Percentiles rank a stretch among this genome's conserved stretches.
Conservation (phyloP, 2,113 vertebrate species). For the Caranx ignobilis region DNA sequence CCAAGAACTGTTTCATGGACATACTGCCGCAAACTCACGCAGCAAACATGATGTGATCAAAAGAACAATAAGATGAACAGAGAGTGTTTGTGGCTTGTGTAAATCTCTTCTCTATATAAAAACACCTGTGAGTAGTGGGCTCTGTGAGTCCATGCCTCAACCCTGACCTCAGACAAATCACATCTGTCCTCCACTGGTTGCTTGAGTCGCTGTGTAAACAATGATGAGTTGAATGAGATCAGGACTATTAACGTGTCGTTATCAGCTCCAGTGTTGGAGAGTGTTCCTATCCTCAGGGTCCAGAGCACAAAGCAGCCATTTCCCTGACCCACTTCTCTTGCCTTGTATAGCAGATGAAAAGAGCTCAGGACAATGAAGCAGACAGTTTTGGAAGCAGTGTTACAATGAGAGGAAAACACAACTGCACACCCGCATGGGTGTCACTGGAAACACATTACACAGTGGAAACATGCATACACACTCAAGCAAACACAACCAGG, state of each 20-base stretch:
- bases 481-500: not conserved
- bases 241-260: conserved; percentile 18
- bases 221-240: conserved; percentile 34
- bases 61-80: conserved; percentile 34
- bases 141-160: conserved; percentile 2
- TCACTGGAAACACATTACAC: conserved; percentile 71
- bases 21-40: not conserved
- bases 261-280: conserved; percentile 38
- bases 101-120: conserved; percentile 4
- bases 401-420: conserved; percentile 84
- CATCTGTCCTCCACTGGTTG: conserved; percentile 25
- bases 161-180: conserved; percentile 29
- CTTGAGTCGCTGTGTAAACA: conserved; percentile 42
- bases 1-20: not conserved
- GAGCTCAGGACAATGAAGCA: conserved; percentile 76
- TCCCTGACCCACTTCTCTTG: conserved; percentile 81
- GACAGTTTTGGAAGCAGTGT: conserved; percentile 71
- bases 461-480: conserved; percentile 67
- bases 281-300: conserved; percentile 57
- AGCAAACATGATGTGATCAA: conserved; percentile 29
- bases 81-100: conserved; percentile 23
- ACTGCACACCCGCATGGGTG: conserved; percentile 71
- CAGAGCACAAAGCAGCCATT: conserved; percentile 65
- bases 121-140: conserved; percentile 30
- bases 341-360: conserved; percentile 81